phyloP scores from a whole-genome alignment of 2,888 invertebrate genomes.

The Ceratothoa steindachneri region DNA sequence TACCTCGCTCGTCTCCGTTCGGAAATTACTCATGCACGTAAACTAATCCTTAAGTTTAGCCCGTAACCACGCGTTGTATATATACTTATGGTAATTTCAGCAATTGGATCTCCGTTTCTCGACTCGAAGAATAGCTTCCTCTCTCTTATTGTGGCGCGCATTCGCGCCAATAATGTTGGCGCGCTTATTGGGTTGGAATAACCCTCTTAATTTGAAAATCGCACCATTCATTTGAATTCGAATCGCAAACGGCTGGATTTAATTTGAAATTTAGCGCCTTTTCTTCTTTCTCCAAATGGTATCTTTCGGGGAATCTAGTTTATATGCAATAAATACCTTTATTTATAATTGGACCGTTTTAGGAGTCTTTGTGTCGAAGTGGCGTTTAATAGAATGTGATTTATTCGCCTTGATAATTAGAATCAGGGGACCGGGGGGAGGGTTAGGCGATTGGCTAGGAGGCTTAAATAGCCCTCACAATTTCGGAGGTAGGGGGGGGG shows the following conservation, averaged over 20 bases:
- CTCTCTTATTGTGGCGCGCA: not conserved
- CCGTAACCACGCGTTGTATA: not conserved
- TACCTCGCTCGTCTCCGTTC: no score
- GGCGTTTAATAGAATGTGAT: not conserved
- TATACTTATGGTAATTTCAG: not conserved
- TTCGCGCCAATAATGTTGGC: constrained; percentile 32
- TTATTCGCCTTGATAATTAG: not conserved
- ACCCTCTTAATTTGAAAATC: constrained; percentile 47
- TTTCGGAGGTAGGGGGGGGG: no score
- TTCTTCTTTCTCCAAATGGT: not conserved
- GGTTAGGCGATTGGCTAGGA: no score
- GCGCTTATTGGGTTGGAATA: constrained; percentile 44
- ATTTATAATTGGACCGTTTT: not conserved
- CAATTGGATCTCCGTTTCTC: not conserved
- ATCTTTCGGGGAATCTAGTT: not conserved
- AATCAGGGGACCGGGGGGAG: no score
- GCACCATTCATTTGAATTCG: constrained; percentile 45
- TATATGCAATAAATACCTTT: constrained; percentile 9
- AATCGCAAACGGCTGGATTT: constrained; percentile 36
- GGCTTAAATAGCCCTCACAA: no score
- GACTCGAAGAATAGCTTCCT: not conserved
- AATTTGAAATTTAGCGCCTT: constrained; percentile 44
- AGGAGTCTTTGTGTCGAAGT: not conserved
- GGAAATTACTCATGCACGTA: not conserved
- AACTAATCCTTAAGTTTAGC: not conserved